Evolutionary conservation across 2,888 invertebrate genomes (phyloP), one percentile per base, ranked within the genome.

Genomic region (Magallana nippona): DNA sequence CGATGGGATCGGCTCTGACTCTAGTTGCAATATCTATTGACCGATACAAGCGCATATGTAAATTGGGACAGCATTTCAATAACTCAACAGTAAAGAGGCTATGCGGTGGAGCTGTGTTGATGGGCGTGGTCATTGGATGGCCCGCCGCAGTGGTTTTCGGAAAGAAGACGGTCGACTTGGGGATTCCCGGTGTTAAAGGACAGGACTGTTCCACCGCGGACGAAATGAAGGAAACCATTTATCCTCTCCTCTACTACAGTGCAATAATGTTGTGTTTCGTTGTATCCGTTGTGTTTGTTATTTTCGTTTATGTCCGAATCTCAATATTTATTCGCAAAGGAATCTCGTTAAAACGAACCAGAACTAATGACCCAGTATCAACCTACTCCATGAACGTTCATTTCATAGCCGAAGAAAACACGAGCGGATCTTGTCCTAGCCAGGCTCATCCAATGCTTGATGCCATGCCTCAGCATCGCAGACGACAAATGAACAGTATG

Each of bases 191-290:
- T 10, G 81, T 85, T 13, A 77, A 84, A 22, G 88, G 86, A 1
- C 79, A 85, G 1, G 90, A 90, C 85, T 90, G 90, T 78, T 89
- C 90, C 27, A 90, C 89, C 1, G 88, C 87, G 13, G 89, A 90
- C 83, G 84, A 84, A 44, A 84, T 89, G 82, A 79, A 86, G 1
- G 87, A 86, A 13, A 89, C 89, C 10, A 87, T 89, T 79, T 90
- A 88, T 83, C 89, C 90, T 13, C 87, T 87, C 22, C 86, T 89
- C 71, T 89, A 89, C 83, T 89, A 89, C 87, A 87, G 88, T 11
- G 86, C 89, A 82, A 86, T 90, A 15, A 87, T 89, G 82, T 63
- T 87, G 3, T 86, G 88, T 57, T 90, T 90, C 78, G 85, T 89
- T 82, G 83, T 88, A 55, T 89, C 89, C 15, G 84, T 89, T 15